Conservation (phyloP, 2,113 vertebrate genomes). For the Tautogolabrus adspersus region DNA sequence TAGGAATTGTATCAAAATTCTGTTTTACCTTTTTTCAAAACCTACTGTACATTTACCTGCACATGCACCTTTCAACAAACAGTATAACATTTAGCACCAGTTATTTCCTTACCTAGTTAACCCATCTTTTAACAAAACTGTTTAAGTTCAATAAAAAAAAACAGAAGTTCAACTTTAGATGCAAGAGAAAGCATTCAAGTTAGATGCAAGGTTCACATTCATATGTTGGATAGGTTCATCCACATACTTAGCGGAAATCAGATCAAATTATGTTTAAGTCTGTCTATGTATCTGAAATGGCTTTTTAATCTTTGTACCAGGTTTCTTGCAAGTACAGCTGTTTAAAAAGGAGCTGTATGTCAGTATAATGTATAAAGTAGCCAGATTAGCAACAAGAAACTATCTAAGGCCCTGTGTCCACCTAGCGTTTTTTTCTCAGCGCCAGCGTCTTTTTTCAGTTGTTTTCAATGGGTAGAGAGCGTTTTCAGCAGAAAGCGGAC, state of each 20-base stretch:
- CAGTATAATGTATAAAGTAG: too few relatives aligned
- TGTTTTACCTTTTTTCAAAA: not conserved
- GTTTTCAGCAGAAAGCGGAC: too few relatives aligned
- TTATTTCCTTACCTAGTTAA: not conserved
- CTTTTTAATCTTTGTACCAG: not conserved
- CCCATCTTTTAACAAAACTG: not conserved
- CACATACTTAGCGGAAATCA: not conserved
- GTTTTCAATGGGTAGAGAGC: too few relatives aligned
- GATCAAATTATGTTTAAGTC: not conserved
- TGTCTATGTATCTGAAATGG: not conserved
- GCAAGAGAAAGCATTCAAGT: not conserved
- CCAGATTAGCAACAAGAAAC: not conserved
- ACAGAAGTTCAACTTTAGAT: slow-evolving; percentile 10
- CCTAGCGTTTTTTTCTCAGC: too few relatives aligned
- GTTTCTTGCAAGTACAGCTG: not conserved
- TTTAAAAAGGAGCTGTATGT: too few relatives aligned
- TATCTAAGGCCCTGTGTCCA: too few relatives aligned
- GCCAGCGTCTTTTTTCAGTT: too few relatives aligned
- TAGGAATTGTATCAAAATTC: not conserved
- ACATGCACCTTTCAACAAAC: not conserved
- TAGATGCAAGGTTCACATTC: not conserved
- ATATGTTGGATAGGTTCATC: slow-evolving; percentile 6
- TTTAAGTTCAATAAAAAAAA: not conserved
- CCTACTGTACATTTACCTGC: not conserved
- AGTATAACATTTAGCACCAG: not conserved